These are phyloP conservation scores for Siphonodentalium dalli DNA, from an alignment of 2,888 invertebrate genomes.

Conservation along the genomic window DNA sequence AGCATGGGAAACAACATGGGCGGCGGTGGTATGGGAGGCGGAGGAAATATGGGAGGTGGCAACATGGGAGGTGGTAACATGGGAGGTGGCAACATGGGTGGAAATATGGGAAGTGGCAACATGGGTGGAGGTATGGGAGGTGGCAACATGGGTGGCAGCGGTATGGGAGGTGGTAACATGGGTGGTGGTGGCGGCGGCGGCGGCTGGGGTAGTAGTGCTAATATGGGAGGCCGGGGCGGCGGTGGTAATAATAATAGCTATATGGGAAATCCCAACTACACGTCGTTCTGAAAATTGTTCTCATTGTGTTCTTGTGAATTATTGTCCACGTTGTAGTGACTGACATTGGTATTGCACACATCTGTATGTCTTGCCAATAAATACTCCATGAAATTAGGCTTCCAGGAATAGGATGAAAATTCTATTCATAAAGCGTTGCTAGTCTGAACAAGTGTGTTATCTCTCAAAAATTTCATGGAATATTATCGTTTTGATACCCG, in stretches of 20 bases:
- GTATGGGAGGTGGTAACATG: too few relatives aligned
- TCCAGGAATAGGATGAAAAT: too few relatives aligned
- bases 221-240: slow-evolving; percentile 25
- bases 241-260: slow-evolving; percentile 30
- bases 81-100: slow-evolving; percentile 28
- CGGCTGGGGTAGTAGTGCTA: slow-evolving; percentile 20
- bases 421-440: too few relatives aligned
- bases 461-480: too few relatives aligned
- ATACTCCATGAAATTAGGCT: too few relatives aligned
- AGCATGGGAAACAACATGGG: slow-evolving; percentile 17
- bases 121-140: slow-evolving; percentile 31
- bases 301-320: too few relatives aligned
- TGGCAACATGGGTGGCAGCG: slow-evolving; percentile 23
- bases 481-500: too few relatives aligned
- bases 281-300: slow-evolving; percentile 44
- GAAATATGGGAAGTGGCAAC: slow-evolving; percentile 27
- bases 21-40: slow-evolving; percentile 27
- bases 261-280: slow-evolving; percentile 49
- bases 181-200: too few relatives aligned
- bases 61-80: slow-evolving; percentile 30
- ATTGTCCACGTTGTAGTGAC: too few relatives aligned
- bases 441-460: too few relatives aligned
- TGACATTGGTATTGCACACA: too few relatives aligned
- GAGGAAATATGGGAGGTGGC: slow-evolving; percentile 33
- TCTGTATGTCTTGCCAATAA: too few relatives aligned